Base-by-base conservation (phyloP, 2,797 vertebrate species). In the Cyclopterus lumpus region DNA sequence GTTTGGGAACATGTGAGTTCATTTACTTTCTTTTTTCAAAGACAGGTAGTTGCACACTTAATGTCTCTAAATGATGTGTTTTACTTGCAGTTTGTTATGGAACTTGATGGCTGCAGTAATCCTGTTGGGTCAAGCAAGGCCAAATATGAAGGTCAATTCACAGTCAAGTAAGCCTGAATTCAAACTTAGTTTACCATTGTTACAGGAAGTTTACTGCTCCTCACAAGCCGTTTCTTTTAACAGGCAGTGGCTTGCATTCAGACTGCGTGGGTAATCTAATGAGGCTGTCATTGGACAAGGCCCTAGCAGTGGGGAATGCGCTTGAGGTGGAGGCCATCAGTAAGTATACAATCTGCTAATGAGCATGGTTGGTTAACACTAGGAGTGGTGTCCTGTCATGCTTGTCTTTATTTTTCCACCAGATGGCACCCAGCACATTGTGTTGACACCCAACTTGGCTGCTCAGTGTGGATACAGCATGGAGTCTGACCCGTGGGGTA, bases 391-490 rank as follows among this genome's bases (percentile, higher is more conserved):
- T 16, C 16, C 2, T 6, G 18, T 32, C 16, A 48, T 75, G 5
- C 3, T n/a, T 34, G 1, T 55, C 20, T 20, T 12, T 46, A 2
- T 3, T 1, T 28, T 4, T 42, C 58, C 61, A n/a, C 22, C 79
- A 96, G 95, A 95, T 93, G 93, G 92, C 34, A 88, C 87, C 14
- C 51, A 85, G 22, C 67, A 57, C 4, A 32, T 91, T 9, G 32
- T 69, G 12, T 42, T 96, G 32, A 94, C 94, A 0, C 88, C 91
- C 5, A 74, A 46, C 16, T 26, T 95, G 86, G 95, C 96, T 84
- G 89, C 92, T 12, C 93, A 92, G 81, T 96, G 96, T 90, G 96
- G 96, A 2, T 96, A 95, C 73, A n/a, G 14, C 26, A 28, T 28
- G 26, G 4, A 28, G 26, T 28, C 26, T 28, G 26, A 28, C 26